Evolutionary conservation across 2,797 vertebrate species (phyloP).

Genomic region (Galagoides demidoff): DNA sequence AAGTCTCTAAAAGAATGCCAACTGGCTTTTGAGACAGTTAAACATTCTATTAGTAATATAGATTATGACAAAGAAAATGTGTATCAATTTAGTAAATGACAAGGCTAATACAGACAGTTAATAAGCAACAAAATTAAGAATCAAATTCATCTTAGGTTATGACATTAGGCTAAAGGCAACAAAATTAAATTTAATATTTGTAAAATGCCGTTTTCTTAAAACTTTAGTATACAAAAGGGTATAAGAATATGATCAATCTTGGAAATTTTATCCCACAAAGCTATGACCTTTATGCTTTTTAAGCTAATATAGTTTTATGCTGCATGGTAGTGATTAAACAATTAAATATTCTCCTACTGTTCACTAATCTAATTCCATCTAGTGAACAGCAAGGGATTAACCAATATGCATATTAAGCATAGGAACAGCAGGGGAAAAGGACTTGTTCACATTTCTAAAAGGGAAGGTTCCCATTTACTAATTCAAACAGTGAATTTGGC

Average conservation of each 20-base stretch:
- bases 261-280: constrained; percentile 37
- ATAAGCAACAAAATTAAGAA: not conserved
- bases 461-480: constrained; percentile 5
- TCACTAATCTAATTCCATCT: constrained; percentile 60
- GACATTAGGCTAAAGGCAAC: not conserved
- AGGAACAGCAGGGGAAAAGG: constrained; percentile 32
- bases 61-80: constrained; percentile 31
- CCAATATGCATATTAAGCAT: constrained; percentile 30
- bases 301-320: constrained; percentile 48
- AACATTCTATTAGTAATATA: constrained; percentile 7
- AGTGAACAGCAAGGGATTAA: constrained; percentile 56
- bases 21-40: not conserved
- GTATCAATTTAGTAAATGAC: not conserved
- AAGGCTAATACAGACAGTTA: constrained; percentile 9
- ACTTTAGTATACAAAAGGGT: constrained; percentile 5
- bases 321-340: constrained; percentile 44
- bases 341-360: constrained; percentile 54
- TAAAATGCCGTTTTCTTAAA: not conserved
- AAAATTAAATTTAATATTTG: not conserved
- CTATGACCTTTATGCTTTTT: constrained; percentile 39
- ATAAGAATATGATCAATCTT: constrained; percentile 8
- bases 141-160: constrained; percentile 12
- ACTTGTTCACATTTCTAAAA: not conserved
- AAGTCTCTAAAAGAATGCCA: not conserved
- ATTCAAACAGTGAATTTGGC: constrained; percentile 38